Conservation (phyloP, 2,797 vertebrate genomes). For the Notoglanidium macrostoma region DNA sequence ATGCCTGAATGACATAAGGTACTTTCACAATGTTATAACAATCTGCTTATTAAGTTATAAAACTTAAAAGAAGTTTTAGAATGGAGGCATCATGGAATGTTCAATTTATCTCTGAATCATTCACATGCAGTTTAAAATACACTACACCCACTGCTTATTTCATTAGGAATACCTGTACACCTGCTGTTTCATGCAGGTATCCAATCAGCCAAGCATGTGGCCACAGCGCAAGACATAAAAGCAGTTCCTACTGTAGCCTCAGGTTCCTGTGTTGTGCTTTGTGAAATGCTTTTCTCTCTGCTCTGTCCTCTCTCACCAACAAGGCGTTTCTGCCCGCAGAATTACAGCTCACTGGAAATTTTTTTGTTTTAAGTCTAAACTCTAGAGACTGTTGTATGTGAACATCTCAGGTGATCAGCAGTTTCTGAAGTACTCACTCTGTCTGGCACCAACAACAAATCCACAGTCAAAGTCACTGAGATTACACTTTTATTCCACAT, state of each 20-base stretch:
- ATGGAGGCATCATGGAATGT: not conserved
- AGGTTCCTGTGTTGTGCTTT: not conserved
- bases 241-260: not conserved
- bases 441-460: not conserved
- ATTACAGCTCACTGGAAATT: not conserved
- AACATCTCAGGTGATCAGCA: not conserved
- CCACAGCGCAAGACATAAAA: not conserved
- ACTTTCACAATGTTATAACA: not conserved
- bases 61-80: not conserved
- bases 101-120: not conserved
- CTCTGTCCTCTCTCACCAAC: not conserved
- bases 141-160: not conserved
- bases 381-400: not conserved
- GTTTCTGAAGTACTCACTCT: not conserved
- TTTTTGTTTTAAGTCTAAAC: not conserved
- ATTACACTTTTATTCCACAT: not conserved
- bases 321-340: not conserved
- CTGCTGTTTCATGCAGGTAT: not conserved
- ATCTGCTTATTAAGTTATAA: not conserved
- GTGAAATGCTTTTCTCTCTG: not conserved
- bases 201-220: not conserved
- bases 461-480: not conserved
- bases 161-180: conserved; percentile 8
- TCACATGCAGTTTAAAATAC: not conserved
- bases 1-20: not conserved